phyloP scores from a whole-genome alignment of 1,140 invertebrate species.

The silkworm (Bombyx mori) region ASM3026992v2 NC_085108.1:1850501-1851000 shows the following conservation, averaged over 20 bases:
- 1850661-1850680: conserved; percentile 28
- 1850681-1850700: conserved; percentile 24
- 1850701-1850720: conserved; percentile 25
- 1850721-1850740: conserved; percentile 39
- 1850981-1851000: too few relatives aligned
- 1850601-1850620: not conserved
- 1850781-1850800: too few relatives aligned
- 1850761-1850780: not conserved
- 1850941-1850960: too few relatives aligned
- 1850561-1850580: not conserved
- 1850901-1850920: too few relatives aligned
- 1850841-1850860: too few relatives aligned
- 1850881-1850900: too few relatives aligned
- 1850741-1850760: conserved; percentile 33
- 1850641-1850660: conserved; percentile 40
- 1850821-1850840: too few relatives aligned
- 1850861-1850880: too few relatives aligned
- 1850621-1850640: conserved; percentile 35
- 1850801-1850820: too few relatives aligned
- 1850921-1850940: too few relatives aligned
- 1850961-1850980: too few relatives aligned
- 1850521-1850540: not conserved
- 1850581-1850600: conserved; percentile 1
- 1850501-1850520: too few relatives aligned
- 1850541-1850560: not conserved